These are phyloP conservation scores for Scomber colias DNA, from an alignment of 2,113 vertebrate species.

Conservation along the genomic window DNA sequence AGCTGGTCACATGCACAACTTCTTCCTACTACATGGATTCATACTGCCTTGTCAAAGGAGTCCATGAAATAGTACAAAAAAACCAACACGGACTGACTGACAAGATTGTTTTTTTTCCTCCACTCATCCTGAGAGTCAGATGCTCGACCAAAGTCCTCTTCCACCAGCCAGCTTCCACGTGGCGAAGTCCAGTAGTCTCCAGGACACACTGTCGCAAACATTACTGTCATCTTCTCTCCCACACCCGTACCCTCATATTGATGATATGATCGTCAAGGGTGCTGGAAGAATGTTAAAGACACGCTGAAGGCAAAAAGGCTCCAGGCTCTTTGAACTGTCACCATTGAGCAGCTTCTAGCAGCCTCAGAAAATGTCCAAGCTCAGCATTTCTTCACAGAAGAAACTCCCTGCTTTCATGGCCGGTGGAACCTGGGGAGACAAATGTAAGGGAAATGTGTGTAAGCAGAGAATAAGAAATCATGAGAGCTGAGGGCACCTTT, in stretches of 20 bases:
- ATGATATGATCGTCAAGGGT: slow-evolving; percentile 61
- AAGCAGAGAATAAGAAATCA: neutral
- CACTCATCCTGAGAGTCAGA: slow-evolving; percentile 63
- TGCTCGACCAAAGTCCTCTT: slow-evolving; percentile 61
- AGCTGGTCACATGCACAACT: slow-evolving; percentile 90
- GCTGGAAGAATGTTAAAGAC: slow-evolving; percentile 78
- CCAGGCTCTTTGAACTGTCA: slow-evolving; percentile 73
- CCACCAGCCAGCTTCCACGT: slow-evolving; percentile 58
- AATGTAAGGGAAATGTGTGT: neutral
- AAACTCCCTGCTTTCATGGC: slow-evolving; percentile 92
- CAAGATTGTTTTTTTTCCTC: slow-evolving; percentile 69
- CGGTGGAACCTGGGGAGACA: slow-evolving; percentile 92
- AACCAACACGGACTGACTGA: slow-evolving; percentile 73
- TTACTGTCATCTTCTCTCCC: slow-evolving; percentile 49
- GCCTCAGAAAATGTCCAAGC: slow-evolving; percentile 55
- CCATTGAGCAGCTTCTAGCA: slow-evolving; percentile 69
- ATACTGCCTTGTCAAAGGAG: slow-evolving; percentile 78
- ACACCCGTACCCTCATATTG: slow-evolving; percentile 47
- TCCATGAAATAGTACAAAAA: slow-evolving; percentile 82
- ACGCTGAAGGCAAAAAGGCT: slow-evolving; percentile 70
- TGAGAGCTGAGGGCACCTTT: slow-evolving; percentile 52
- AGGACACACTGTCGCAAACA: slow-evolving; percentile 69
- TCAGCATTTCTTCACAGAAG: slow-evolving; percentile 97
- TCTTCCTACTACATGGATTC: slow-evolving; percentile 79
- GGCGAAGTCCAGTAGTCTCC: slow-evolving; percentile 68